These are phyloP conservation scores for Ostrea edulis DNA, from an alignment of 1,140 invertebrate genomes.

Conservation along the genomic window DNA sequence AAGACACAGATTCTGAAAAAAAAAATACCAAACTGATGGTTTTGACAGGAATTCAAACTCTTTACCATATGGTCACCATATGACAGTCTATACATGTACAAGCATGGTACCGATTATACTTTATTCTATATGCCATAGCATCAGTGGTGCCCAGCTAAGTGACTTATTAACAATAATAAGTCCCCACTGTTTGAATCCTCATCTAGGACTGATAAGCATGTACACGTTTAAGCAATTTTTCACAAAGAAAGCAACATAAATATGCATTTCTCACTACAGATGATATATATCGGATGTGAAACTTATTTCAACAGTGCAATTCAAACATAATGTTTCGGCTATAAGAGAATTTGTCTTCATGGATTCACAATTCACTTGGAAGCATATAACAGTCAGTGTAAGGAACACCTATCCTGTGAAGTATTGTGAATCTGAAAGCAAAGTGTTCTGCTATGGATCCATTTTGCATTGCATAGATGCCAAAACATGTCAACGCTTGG, in stretches of 20 bases:
- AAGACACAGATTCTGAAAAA: no score
- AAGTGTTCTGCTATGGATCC: slow-evolving; percentile 13
- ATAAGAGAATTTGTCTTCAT: slow-evolving; percentile 41
- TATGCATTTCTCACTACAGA: slow-evolving; percentile 13
- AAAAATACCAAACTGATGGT: no score
- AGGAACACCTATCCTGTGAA: slow-evolving; percentile 43
- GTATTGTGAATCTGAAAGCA: not conserved
- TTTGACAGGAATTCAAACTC: no score
- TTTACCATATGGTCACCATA: no score
- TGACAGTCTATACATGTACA: no score
- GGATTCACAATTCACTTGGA: slow-evolving; percentile 33
- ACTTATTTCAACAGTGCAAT: slow-evolving; percentile 27
- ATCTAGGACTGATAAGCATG: no score
- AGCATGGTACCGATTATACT: no score
- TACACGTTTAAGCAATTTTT: no score
- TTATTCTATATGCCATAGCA: no score
- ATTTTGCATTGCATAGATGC: slow-evolving; percentile 27
- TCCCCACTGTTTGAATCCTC: no score
- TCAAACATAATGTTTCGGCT: slow-evolving; percentile 6
- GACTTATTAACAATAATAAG: no score
- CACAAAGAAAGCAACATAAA: not conserved
- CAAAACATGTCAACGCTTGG: slow-evolving; percentile 37
- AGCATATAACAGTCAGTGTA: slow-evolving; percentile 26
- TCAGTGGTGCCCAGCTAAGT: no score
- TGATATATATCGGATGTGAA: slow-evolving; percentile 15